Conservation (phyloP, 92 coral and sea anemone species). For the Epizoanthus scotinus region DNA sequence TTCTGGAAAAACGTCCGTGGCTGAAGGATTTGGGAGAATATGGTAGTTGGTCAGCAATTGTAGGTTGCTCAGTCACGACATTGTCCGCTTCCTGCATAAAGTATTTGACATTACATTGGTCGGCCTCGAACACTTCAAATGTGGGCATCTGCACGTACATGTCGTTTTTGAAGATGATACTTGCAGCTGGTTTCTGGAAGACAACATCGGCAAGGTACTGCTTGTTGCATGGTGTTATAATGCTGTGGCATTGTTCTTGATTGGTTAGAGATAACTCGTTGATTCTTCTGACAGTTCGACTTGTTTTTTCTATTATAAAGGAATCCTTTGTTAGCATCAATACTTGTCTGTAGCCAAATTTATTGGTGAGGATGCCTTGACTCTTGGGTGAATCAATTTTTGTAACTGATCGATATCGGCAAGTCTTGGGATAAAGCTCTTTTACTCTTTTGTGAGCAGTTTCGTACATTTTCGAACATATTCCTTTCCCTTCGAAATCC, state of each 20-base stretch:
- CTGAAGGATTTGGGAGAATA: not conserved
- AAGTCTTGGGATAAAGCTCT: not conserved
- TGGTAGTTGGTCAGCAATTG: not conserved
- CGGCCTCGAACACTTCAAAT: not conserved
- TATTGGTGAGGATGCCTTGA: not conserved
- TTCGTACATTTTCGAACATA: not conserved
- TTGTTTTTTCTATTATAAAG: not conserved
- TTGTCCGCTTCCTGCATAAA: constrained; percentile 1
- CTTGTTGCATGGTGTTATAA: not conserved
- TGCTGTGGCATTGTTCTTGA: not conserved
- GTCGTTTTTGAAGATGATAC: not conserved
- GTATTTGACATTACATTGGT: not conserved
- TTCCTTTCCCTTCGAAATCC: not conserved
- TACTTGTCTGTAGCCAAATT: not conserved
- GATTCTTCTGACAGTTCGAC: not conserved
- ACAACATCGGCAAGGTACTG: not conserved
- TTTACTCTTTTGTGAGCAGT: not conserved
- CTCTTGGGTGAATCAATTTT: not conserved
- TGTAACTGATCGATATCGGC: not conserved
- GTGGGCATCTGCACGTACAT: not conserved
- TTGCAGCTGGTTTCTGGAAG: not conserved
- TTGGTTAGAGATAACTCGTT: not conserved
- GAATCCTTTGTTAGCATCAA: not conserved
- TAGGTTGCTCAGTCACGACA: not conserved
- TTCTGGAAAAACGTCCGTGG: not conserved